Evolutionary conservation across 2,888 invertebrate genomes (phyloP).

Genomic region (Automeris io): DNA sequence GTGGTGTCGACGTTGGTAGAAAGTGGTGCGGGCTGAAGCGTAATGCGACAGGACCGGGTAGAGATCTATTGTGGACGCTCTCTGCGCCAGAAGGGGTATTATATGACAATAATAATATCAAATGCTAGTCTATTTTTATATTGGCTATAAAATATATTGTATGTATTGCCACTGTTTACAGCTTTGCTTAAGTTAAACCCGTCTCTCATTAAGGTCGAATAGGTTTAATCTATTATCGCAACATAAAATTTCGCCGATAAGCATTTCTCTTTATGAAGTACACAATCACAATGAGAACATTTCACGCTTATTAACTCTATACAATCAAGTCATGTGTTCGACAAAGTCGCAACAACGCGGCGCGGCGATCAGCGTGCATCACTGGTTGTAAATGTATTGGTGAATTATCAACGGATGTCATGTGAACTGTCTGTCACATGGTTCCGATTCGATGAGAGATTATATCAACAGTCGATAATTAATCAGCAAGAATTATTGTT

Average conservation of each 20-base stretch:
- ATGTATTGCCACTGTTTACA: too few species aligned
- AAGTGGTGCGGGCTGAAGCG: too few species aligned
- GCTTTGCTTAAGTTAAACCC: too few species aligned
- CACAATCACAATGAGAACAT: slow-evolving; percentile 24
- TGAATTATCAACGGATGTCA: slow-evolving; percentile 46
- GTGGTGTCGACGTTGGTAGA: too few species aligned
- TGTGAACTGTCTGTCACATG: slow-evolving; percentile 37
- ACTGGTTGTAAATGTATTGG: slow-evolving; percentile 55
- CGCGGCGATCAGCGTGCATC: slow-evolving; percentile 39
- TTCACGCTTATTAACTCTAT: slow-evolving; percentile 53
- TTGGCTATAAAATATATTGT: too few species aligned
- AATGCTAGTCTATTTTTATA: too few species aligned
- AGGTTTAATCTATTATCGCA: background rate
- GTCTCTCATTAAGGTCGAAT: too few species aligned
- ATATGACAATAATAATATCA: too few species aligned
- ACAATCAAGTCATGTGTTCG: slow-evolving; percentile 49
- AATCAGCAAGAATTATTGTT: slow-evolving; percentile 1
- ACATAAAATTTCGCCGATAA: slow-evolving; percentile 15
- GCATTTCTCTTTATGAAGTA: slow-evolving; percentile 8
- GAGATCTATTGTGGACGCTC: too few species aligned
- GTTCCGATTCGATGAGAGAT: slow-evolving; percentile 20
- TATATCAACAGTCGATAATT: slow-evolving; percentile 33
- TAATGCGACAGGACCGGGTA: too few species aligned
- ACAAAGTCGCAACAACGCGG: slow-evolving; percentile 52
- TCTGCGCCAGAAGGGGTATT: too few species aligned